A percentile compares a stretch with the other conserved stretches of the same genome.
Evolutionary conservation across 1,140 invertebrate species (phyloP).

Genomic region (Campoletis sonorensis): DNA sequence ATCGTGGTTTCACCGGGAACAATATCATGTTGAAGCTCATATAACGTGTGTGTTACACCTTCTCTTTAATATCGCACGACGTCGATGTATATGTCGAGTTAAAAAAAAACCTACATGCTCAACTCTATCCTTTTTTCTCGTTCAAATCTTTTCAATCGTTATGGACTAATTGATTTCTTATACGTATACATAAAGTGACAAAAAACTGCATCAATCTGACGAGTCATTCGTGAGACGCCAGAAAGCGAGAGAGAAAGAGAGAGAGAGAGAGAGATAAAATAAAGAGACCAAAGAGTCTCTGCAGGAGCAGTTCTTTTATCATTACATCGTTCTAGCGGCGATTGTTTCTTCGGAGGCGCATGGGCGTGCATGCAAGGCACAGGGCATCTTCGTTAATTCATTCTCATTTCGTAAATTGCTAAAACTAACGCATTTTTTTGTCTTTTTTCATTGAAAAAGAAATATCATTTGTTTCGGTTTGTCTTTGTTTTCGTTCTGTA

Average conservation of each 20-base stretch:
- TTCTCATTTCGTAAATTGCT: not conserved
- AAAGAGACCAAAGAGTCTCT: not conserved
- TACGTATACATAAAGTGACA: not conserved
- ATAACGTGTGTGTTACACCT: too few species aligned
- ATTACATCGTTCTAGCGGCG: constrained; percentile 14
- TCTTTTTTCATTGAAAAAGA: not conserved
- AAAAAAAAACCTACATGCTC: not conserved
- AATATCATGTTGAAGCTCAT: constrained; percentile 41
- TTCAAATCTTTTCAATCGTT: constrained; percentile 47
- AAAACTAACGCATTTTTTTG: not conserved
- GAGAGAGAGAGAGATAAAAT: not conserved
- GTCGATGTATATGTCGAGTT: too few species aligned
- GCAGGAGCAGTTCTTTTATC: not conserved
- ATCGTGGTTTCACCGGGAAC: constrained; percentile 57
- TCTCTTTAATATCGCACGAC: too few species aligned
- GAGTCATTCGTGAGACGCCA: not conserved
- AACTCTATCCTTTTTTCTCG: not conserved
- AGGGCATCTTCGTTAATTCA: not conserved
- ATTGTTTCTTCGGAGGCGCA: constrained; percentile 37
- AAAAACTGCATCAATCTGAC: not conserved
- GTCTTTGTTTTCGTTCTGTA: too few species aligned
- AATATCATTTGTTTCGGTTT: too few species aligned
- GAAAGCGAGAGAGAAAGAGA: not conserved
- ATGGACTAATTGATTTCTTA: not conserved
- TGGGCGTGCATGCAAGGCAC: constrained; percentile 33